phyloP scores from a whole-genome alignment of 2,797 vertebrate species.

The Microchirus variegatus region DNA sequence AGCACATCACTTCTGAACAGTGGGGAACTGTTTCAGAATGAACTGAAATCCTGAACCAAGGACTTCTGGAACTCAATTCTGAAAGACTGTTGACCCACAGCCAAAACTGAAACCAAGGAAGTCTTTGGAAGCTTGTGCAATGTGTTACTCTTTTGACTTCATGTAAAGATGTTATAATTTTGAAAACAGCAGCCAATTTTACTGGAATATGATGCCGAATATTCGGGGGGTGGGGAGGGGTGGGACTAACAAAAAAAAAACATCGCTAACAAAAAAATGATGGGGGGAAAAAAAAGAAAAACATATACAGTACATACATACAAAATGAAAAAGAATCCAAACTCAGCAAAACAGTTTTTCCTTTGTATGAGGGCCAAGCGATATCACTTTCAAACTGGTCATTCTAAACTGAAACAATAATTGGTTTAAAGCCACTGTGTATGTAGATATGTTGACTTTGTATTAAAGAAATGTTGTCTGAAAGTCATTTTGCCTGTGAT shows the following conservation, averaged over 20 bases:
- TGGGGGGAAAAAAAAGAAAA: too few relatives aligned
- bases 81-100: constrained; percentile 36
- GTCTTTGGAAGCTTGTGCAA: constrained; percentile 77
- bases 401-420: constrained; percentile 91
- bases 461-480: constrained; percentile 99
- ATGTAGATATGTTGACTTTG: constrained; percentile 99
- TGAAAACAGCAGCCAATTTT: constrained; percentile 71
- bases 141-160: constrained; percentile 79
- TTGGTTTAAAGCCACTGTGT: constrained; percentile 95
- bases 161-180: constrained; percentile 82
- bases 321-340: constrained; percentile 66
- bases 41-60: constrained; percentile 55
- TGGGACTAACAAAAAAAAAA: constrained; percentile 38
- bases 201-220: constrained; percentile 66
- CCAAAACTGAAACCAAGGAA: constrained; percentile 59
- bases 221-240: constrained; percentile 41
- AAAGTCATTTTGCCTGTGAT: constrained; percentile 61
- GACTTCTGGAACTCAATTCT: constrained; percentile 42
- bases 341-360: constrained; percentile 76
- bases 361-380: constrained; percentile 91
- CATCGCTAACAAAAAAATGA: constrained; percentile 56
- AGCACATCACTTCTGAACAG: constrained; percentile 65
- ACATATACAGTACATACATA: constrained; percentile 65
- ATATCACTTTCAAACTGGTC: constrained; percentile 92
- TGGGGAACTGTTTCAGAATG: constrained; percentile 65